Percentiles rank a stretch among this genome's conserved stretches.
Conservation (phyloP, 2,797 vertebrate genomes). For the Picus viridis region DNA sequence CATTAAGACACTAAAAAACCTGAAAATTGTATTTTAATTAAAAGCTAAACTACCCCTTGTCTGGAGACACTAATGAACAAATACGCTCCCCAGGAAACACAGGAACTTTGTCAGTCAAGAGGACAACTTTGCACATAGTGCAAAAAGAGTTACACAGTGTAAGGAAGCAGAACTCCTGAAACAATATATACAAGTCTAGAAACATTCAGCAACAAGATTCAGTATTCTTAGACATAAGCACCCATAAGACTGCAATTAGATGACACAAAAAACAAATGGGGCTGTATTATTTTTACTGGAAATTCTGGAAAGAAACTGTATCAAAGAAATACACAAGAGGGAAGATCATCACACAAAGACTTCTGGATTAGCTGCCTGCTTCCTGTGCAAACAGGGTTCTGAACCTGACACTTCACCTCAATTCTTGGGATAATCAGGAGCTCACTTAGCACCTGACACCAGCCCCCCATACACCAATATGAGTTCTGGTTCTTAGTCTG, state of each 20-base stretch:
- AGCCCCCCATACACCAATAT: not conserved
- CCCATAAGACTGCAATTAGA: not conserved
- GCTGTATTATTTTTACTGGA: not conserved
- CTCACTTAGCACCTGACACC: not conserved
- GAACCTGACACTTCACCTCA: not conserved
- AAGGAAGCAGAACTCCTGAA: not conserved
- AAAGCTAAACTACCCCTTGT: slow-evolving; percentile 70
- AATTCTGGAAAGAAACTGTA: not conserved
- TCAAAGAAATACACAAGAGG: not conserved
- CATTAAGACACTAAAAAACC: slow-evolving; percentile 69
- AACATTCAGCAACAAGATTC: not conserved
- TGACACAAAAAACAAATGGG: not conserved
- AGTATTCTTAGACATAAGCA: not conserved
- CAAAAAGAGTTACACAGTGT: not conserved
- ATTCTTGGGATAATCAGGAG: not conserved
- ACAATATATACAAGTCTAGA: not conserved
- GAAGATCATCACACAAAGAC: not conserved
- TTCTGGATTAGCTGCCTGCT: not conserved
- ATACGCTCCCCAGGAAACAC: slow-evolving; percentile 36
- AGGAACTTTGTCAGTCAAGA: slow-evolving; percentile 18
- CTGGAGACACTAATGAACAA: slow-evolving; percentile 52
- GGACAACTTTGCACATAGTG: not conserved
- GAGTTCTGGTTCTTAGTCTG: not conserved
- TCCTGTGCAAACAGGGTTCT: not conserved
- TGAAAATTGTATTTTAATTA: slow-evolving; percentile 74